Evolutionary conservation across 2,797 vertebrate genomes (phyloP), one percentile per base, ranked within the genome.

Genomic region (Rhinella marina): DNA sequence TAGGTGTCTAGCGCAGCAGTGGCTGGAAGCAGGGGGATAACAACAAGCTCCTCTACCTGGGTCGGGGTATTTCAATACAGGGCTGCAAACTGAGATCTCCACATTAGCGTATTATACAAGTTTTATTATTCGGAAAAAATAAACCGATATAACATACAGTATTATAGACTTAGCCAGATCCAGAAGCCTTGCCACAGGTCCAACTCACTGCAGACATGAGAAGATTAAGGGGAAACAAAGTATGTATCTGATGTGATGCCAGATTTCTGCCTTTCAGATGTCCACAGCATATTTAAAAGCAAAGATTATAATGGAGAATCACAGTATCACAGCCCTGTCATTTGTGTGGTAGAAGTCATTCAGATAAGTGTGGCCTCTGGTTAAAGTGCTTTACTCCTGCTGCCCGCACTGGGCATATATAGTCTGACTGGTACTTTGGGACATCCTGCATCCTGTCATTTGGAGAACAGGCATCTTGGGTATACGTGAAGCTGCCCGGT

Each of bases 391-490:
- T 68, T 41, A 23, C 77, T 86, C 64, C 52, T 27, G 17, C 78
- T 79, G 66, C 41, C 79, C 79, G 32, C 66, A 75, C 56, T 61
- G 66, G 23, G 66, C 48, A 82, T 68, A 81, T 79, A 50, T 68
- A 87, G 57, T 29, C 48, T 82, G 57, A 16, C 32, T 59, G 79
- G 56, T 59, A n/a, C 48, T 19, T 50, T 72, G n/a, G 80, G 84
- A 64, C 73, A 48, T 27, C 41, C 57, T 32, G 57, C 75, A 50
- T 82, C 86, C 86, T 87, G 59, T 87, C 81, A 82, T 87, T 87
- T 77, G 61, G 25, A 70, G 56, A 56, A n/a, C 64, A 81, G 50
- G 70, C 41, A 27, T 81, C 72, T 56, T 66, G 57, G 80, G 86
- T 32, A 73, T 27, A 17, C 9, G 29, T 75, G 68, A 21, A 72